These are phyloP conservation scores for Salvator merianae DNA, from an alignment of 2,113 vertebrate genomes.

Conservation along the genomic window DNA sequence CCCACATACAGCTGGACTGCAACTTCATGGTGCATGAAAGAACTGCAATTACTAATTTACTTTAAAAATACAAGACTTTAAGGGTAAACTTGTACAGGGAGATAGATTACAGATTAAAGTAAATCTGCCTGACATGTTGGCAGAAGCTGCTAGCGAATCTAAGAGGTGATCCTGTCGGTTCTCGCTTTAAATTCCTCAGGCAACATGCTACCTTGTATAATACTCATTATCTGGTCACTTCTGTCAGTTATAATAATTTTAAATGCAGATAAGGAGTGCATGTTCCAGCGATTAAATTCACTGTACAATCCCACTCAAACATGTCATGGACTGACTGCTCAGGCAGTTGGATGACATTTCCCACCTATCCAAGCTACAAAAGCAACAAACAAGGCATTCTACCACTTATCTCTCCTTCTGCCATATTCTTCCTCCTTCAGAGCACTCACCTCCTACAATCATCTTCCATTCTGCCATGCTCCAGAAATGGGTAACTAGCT, in stretches of 20 bases:
- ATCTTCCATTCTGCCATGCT: background rate
- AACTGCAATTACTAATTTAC: background rate
- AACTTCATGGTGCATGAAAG: slow-evolving; percentile 12
- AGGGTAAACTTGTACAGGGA: background rate
- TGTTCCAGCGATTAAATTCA: slow-evolving; percentile 39
- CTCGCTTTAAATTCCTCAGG: background rate
- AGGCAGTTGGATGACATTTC: background rate
- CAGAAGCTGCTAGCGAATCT: slow-evolving; percentile 21
- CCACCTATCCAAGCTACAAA: background rate
- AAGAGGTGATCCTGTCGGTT: slow-evolving; percentile 15
- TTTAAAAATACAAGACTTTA: slow-evolving; percentile 8
- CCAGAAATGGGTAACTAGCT: background rate
- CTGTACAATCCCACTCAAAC: slow-evolving; percentile 10
- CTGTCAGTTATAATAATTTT: slow-evolving; percentile 31
- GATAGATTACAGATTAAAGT: slow-evolving; percentile 20
- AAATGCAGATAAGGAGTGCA: slow-evolving; percentile 18
- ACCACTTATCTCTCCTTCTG: background rate
- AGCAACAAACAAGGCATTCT: slow-evolving; percentile 20
- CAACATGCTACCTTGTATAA: background rate
- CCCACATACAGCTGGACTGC: background rate
- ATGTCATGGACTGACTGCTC: slow-evolving; percentile 12
- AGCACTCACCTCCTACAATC: background rate
- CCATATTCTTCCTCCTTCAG: slow-evolving; percentile 24
- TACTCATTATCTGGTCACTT: slow-evolving; percentile 30
- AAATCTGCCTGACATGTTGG: slow-evolving; percentile 9